Conservation (phyloP, 2,113 vertebrate genomes). For the Sialia sialis region DNA sequence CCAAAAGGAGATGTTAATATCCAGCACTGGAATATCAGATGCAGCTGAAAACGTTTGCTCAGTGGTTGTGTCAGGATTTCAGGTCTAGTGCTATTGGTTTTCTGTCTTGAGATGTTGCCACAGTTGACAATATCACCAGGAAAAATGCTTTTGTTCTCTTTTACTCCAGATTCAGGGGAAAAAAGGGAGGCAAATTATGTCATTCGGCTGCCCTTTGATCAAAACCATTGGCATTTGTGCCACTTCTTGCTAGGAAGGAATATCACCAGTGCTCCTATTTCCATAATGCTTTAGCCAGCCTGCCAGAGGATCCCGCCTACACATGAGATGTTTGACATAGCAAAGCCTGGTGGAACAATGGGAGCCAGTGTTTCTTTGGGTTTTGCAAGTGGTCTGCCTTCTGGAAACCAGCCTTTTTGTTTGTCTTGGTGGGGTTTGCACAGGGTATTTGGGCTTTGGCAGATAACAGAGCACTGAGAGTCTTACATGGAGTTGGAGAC, state of each 20-base stretch:
- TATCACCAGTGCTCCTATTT: not conserved
- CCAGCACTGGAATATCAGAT: not conserved
- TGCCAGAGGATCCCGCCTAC: conserved; percentile 14
- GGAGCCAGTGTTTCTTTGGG: conserved; percentile 23
- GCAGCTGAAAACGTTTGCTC: not conserved
- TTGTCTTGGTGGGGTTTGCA: conserved; percentile 34
- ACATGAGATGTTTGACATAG: not conserved
- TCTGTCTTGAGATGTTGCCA: not conserved
- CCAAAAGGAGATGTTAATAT: not conserved
- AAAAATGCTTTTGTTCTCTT: not conserved
- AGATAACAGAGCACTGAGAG: not conserved
- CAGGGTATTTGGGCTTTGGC: not conserved
- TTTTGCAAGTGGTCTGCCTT: conserved; percentile 1
- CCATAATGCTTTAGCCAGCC: not conserved
- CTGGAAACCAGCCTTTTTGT: conserved; percentile 20
- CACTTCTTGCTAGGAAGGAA: not conserved
- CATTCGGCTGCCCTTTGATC: not conserved
- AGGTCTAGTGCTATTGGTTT: not conserved
- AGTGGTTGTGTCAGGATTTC: not conserved
- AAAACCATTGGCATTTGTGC: not conserved
- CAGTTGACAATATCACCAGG: not conserved
- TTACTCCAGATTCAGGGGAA: not conserved
- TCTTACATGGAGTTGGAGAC: not conserved
- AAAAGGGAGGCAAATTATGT: not conserved
- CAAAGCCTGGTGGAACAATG: conserved; percentile 10